These are phyloP conservation scores for Regulus satrapa DNA, from an alignment of 2,113 vertebrate genomes.

Conservation along the genomic window DNA sequence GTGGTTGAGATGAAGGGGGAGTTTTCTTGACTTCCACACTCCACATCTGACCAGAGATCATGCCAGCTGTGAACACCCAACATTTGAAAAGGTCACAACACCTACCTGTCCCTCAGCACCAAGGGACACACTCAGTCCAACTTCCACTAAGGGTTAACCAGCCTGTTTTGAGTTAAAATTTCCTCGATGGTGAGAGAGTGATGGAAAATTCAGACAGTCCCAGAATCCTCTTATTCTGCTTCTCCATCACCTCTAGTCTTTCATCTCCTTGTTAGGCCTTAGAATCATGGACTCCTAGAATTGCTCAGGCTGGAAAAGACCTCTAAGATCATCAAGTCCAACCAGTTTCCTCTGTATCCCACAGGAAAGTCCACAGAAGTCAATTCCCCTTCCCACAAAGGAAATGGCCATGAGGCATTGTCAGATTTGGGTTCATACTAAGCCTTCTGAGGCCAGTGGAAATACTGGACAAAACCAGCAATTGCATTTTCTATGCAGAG, in stretches of 20 bases:
- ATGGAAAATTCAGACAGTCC: background rate
- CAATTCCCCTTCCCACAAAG: background rate
- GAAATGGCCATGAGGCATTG: background rate
- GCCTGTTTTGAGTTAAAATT: background rate
- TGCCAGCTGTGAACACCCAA: background rate
- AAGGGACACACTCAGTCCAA: background rate
- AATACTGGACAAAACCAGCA: background rate
- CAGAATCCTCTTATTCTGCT: background rate
- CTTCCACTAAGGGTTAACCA: background rate
- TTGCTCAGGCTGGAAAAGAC: background rate
- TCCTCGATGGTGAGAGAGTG: background rate
- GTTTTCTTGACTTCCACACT: background rate
- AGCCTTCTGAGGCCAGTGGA: background rate
- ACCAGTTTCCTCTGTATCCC: background rate
- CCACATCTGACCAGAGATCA: background rate
- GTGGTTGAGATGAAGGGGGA: background rate
- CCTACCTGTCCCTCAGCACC: background rate
- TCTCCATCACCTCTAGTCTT: background rate
- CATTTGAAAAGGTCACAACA: background rate
- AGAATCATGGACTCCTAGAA: background rate
- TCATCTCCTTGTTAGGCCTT: background rate
- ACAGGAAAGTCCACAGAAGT: background rate
- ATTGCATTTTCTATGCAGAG: background rate
- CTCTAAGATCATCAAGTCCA: background rate
- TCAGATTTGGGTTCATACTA: background rate